Percentiles rank a stretch among this genome's conserved stretches.
These are phyloP conservation scores for Stictonetta naevosa DNA, from an alignment of 2,113 vertebrate genomes.

Conservation along the genomic window DNA sequence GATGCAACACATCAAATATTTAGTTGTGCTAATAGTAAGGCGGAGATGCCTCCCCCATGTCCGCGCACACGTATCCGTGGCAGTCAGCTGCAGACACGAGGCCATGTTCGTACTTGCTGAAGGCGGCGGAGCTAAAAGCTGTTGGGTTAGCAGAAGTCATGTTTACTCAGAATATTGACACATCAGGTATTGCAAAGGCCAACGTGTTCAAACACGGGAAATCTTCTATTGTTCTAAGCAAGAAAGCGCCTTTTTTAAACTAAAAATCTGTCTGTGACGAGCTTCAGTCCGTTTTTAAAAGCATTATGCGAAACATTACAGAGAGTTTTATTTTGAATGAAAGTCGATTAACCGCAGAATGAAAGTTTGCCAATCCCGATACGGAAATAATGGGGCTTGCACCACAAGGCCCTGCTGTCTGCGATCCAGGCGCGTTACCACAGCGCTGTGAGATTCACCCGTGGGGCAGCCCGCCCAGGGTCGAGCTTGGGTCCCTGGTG, in stretches of 20 bases:
- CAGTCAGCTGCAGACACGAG: background rate
- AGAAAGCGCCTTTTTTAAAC: background rate
- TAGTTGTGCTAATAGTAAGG: background rate
- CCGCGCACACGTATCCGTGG: background rate
- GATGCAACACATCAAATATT: constrained; percentile 21
- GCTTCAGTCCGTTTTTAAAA: background rate
- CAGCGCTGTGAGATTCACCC: background rate
- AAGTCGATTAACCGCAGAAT: background rate
- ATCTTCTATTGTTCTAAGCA: background rate
- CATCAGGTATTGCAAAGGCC: background rate
- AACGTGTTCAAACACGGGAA: background rate
- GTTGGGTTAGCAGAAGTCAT: background rate
- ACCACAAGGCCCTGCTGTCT: background rate
- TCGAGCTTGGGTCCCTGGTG: background rate
- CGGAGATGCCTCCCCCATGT: background rate
- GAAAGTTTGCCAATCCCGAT: background rate
- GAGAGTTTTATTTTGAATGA: background rate
- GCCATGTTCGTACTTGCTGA: fast-evolving
- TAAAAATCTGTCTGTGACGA: background rate
- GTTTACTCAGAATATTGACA: background rate
- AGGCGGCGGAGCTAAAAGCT: background rate
- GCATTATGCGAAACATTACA: background rate
- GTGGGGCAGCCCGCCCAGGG: background rate
- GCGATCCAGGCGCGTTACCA: background rate
- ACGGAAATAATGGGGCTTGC: background rate